Evolutionary conservation across 2,888 invertebrate species (phyloP).

Genomic region (Polyommatus icarus): DNA sequence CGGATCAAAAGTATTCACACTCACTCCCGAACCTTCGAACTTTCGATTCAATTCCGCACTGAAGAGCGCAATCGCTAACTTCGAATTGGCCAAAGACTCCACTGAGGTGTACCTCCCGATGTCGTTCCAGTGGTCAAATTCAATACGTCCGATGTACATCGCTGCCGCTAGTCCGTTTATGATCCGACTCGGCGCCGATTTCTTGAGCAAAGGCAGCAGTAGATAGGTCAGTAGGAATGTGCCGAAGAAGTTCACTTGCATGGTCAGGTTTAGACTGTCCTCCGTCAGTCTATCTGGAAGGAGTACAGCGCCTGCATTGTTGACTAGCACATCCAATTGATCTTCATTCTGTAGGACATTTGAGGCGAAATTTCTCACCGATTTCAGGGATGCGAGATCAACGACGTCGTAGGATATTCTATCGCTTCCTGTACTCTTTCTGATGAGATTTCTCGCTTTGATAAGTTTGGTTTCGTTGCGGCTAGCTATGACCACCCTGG

Average conservation of each 20-base stretch:
- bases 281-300: conserved; percentile 72
- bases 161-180: conserved; percentile 82
- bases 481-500: conserved; percentile 75
- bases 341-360: conserved; percentile 63
- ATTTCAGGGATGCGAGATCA: conserved; percentile 70
- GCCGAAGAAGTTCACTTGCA: conserved; percentile 87
- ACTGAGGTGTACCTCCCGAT: conserved; percentile 56
- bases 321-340: conserved; percentile 75
- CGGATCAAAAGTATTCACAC: conserved; percentile 83
- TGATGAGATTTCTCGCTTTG: conserved; percentile 57
- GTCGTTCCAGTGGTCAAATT: conserved; percentile 66
- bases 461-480: conserved; percentile 69
- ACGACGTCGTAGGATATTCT: conserved; percentile 58
- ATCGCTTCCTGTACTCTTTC: conserved; percentile 56
- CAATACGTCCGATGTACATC: conserved; percentile 73
- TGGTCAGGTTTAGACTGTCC: conserved; percentile 83
- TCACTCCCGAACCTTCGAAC: conserved; percentile 80
- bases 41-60: conserved; percentile 79
- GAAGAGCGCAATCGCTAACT: conserved; percentile 83
- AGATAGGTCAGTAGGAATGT: conserved; percentile 86
- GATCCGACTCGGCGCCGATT: conserved; percentile 80
- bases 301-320: conserved; percentile 80
- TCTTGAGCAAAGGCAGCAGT: conserved; percentile 76
- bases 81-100: conserved; percentile 62
- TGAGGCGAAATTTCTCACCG: conserved; percentile 77